phyloP scores from a whole-genome alignment of 1,140 invertebrate genomes.

The Chelonus insularis region DNA sequence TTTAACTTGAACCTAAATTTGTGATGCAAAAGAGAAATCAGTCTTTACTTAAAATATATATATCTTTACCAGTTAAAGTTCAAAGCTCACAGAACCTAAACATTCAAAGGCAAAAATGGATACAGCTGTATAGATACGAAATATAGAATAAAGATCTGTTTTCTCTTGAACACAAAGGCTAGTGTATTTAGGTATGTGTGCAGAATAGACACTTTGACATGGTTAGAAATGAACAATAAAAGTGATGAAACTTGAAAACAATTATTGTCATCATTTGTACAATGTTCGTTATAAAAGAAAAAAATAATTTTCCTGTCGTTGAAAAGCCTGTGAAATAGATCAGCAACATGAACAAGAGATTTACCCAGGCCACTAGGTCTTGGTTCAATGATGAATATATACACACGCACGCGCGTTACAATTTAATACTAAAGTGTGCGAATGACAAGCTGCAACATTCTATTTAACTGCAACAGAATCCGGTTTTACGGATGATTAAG shows the following conservation, averaged over 20 bases:
- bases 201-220: neutral
- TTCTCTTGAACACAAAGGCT: neutral
- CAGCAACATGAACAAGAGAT: conserved; percentile 4
- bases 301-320: conserved; percentile 6
- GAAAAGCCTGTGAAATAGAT: neutral
- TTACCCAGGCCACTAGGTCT: neutral
- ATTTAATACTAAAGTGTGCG: neutral
- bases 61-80: too few relatives aligned
- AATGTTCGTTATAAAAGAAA: too few relatives aligned
- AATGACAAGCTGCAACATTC: neutral
- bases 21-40: too few relatives aligned
- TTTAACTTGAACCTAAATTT: too few relatives aligned
- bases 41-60: too few relatives aligned
- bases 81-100: too few relatives aligned
- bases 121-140: too few relatives aligned
- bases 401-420: neutral
- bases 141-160: too few relatives aligned
- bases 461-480: neutral
- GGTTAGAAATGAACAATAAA: neutral
- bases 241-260: neutral
- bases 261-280: too few relatives aligned
- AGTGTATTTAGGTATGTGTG: neutral
- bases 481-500: conserved; percentile 1
- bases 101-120: too few relatives aligned
- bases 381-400: neutral